Percentiles rank a stretch among this genome's conserved stretches.
These are phyloP conservation scores for Exocentrus adspersus DNA, from an alignment of 2,888 invertebrate genomes.

Conservation along the genomic window DNA sequence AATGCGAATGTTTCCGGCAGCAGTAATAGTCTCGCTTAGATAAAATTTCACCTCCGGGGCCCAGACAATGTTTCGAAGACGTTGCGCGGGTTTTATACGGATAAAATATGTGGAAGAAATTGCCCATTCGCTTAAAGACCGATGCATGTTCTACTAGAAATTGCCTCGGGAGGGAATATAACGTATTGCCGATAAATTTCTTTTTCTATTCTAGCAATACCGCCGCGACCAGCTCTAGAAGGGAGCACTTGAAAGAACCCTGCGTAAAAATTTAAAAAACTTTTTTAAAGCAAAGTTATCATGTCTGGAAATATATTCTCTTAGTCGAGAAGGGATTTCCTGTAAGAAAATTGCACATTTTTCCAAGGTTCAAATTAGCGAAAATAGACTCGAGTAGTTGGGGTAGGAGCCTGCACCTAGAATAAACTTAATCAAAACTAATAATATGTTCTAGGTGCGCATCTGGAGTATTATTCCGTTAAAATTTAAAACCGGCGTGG, in stretches of 20 bases:
- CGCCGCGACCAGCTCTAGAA: neutral
- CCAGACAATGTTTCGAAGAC: conserved; percentile 34
- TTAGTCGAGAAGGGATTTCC: too few species aligned
- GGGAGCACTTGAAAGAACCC: conserved; percentile 2
- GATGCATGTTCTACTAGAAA: conserved; percentile 30
- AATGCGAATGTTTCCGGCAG: conserved; percentile 24
- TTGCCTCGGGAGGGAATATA: conserved; percentile 27
- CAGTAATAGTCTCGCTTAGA: conserved; percentile 33
- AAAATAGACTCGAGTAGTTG: too few species aligned
- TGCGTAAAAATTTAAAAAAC: conserved; percentile 11
- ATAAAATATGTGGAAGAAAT: conserved; percentile 42
- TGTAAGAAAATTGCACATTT: too few species aligned
- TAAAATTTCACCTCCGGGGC: conserved; percentile 30
- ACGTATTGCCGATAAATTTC: conserved; percentile 32
- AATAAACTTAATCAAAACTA: too few species aligned
- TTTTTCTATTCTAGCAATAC: conserved; percentile 15
- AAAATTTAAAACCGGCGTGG: conserved; percentile 7
- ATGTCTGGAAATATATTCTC: too few species aligned
- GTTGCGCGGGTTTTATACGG: conserved; percentile 7
- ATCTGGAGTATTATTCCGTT: too few species aligned
- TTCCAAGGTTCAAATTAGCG: too few species aligned
- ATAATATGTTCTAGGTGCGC: too few species aligned
- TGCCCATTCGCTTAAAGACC: conserved; percentile 36
- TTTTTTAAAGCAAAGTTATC: too few species aligned
- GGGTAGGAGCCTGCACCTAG: too few species aligned